Percentiles rank a stretch among this genome's conserved stretches.
Conservation (phyloP, 2,888 invertebrate species). For the Apeira syringaria region DNA sequence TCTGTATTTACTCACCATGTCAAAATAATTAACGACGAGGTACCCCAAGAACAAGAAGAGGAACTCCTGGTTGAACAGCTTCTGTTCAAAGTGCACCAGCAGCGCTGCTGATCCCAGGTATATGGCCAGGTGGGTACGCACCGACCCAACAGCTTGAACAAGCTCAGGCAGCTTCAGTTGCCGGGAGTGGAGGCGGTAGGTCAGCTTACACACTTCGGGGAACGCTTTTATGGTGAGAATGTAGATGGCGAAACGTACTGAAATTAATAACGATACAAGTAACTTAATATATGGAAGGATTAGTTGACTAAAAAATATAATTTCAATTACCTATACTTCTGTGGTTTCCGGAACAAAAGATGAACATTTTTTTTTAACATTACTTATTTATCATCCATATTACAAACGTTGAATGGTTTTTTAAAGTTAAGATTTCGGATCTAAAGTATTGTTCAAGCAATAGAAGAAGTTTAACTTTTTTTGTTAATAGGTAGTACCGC, state of each 20-base stretch:
- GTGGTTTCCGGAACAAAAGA: no score
- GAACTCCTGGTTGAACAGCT: slow-evolving; percentile 44
- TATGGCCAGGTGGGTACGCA: slow-evolving; percentile 9
- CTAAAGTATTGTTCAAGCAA: no score
- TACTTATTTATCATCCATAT: no score
- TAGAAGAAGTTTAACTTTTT: no score
- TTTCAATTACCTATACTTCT: no score
- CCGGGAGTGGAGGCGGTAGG: not conserved
- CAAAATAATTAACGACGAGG: slow-evolving; percentile 45
- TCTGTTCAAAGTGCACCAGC: slow-evolving; percentile 36
- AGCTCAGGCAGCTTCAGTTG: not conserved
- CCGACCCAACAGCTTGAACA: not conserved
- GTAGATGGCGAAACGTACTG: slow-evolving; percentile 57
- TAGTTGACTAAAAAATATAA: no score
- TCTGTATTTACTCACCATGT: slow-evolving; percentile 53
- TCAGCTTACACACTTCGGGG: slow-evolving; percentile 8
- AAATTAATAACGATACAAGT: slow-evolving; percentile 25
- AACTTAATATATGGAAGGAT: no score
- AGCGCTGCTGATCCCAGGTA: slow-evolving; percentile 25
- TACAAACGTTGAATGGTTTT: no score
- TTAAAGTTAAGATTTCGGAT: no score
- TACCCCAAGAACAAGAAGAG: slow-evolving; percentile 44
- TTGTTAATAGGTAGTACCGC: no score
- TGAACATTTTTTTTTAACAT: no score
- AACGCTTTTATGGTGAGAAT: slow-evolving; percentile 43